Conservation (phyloP, 2,888 invertebrate genomes). For the Clivina fossor region DNA sequence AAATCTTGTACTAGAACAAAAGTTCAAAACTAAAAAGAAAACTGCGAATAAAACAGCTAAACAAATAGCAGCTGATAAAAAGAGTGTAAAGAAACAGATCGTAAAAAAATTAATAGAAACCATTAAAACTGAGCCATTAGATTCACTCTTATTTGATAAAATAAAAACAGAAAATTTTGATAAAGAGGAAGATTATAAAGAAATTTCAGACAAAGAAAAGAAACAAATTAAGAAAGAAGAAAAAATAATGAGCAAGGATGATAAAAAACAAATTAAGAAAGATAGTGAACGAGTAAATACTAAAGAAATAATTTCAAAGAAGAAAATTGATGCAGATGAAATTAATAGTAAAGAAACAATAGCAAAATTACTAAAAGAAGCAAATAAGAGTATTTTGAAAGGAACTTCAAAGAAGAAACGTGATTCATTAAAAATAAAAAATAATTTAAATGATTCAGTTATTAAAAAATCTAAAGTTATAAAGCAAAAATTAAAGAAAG, state of each 20-base stretch:
- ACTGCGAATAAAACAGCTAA: conserved; percentile 10
- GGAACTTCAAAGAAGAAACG: conserved; percentile 24
- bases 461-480: conserved; percentile 36
- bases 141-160: conserved; percentile 38
- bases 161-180: conserved; percentile 42
- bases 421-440: conserved; percentile 39
- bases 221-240: conserved; percentile 37
- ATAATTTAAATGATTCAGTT: conserved; percentile 32
- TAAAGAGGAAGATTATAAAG: conserved; percentile 21
- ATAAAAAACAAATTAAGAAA: conserved; percentile 12
- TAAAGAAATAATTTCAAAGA: conserved; percentile 38
- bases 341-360: conserved; percentile 36
- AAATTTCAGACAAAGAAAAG: conserved; percentile 29
- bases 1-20: conserved; percentile 43
- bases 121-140: conserved; percentile 46
- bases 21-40: conserved; percentile 48
- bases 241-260: conserved; percentile 16
- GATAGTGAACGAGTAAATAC: conserved; percentile 31
- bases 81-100: conserved; percentile 48
- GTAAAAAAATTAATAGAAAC: conserved; percentile 58
- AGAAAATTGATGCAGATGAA: conserved; percentile 21
- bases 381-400: conserved; percentile 37
- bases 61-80: conserved; percentile 36
- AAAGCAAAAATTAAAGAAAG: conserved; percentile 40
- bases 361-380: conserved; percentile 42